Conservation (phyloP, 1,140 invertebrate genomes). For the Probaryconus sp. region DNA sequence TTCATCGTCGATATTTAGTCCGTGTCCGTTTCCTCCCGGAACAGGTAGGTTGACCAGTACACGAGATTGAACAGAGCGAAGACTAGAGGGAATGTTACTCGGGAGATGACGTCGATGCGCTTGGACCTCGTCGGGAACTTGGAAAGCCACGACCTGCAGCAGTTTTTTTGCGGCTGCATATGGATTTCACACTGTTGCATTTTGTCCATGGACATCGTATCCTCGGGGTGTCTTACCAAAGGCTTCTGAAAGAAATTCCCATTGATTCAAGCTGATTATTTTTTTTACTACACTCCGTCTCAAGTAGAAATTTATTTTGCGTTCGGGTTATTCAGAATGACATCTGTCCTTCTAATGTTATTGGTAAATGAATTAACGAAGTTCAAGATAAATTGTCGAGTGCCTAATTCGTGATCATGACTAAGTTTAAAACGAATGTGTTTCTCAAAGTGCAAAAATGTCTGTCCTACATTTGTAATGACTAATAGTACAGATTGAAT, state of each 20-base stretch:
- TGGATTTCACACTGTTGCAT: slow-evolving; percentile 89
- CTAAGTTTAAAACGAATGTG: no score
- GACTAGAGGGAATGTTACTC: slow-evolving; percentile 94
- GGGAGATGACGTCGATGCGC: slow-evolving; percentile 95
- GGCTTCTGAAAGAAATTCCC: slow-evolving; percentile 87
- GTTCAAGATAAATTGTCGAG: no score
- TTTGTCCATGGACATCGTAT: slow-evolving; percentile 87
- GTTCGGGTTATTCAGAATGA: no score
- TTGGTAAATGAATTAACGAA: no score
- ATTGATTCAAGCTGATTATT: slow-evolving; percentile 65
- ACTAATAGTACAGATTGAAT: no score
- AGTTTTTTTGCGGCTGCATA: slow-evolving; percentile 86
- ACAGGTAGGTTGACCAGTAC: slow-evolving; percentile 96
- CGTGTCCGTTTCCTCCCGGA: slow-evolving; percentile 86
- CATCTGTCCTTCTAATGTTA: no score
- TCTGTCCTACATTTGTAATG: no score
- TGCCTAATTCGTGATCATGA: no score
- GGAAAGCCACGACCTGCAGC: slow-evolving; percentile 95
- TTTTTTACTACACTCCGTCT: not conserved
- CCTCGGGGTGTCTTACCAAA: slow-evolving; percentile 87
- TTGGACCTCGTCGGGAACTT: slow-evolving; percentile 95
- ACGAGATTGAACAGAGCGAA: slow-evolving; percentile 96
- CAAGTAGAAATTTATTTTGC: slow-evolving; percentile 32
- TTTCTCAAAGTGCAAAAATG: no score
- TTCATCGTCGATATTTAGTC: slow-evolving; percentile 72